Base-by-base conservation (phyloP, 2,888 invertebrate genomes). In the Agrotis puta region DNA sequence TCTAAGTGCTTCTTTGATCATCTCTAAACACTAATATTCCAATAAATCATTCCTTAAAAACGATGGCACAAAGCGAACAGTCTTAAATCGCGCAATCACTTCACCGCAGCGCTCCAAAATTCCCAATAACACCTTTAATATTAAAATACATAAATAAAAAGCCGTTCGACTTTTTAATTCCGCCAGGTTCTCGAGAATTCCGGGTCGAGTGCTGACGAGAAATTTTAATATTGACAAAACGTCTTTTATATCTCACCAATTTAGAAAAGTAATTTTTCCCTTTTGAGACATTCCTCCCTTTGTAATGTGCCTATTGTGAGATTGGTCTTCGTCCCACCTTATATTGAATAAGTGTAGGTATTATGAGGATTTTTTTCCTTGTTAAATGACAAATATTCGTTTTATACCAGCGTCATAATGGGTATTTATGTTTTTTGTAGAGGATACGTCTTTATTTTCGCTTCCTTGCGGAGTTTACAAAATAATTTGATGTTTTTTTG, bases 241-340 rank as follows among this genome's bases (percentile, higher is more conserved):
- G 83, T 74, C 82, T 82, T 87, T 86, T 87, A 84, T 86, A 85
- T 81, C 71, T 61, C 79, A 77, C 80, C 87, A 87, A 87, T 87
- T 87, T 87, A 58, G 79, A 83, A 79, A 81, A 87, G 87, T 85
- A 87, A 87, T 88, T 86, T 87, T 84, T 87, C 79, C 79, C 79
- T 83, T 87, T 88, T 86, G 77, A 82, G 71, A 80, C 77, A 81
- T 74, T 74, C 75, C 66, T 82, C 50, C 69, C 64, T 84, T 87
- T 87, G 83, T 87, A 77, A 58, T 62, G 73, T 58, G 56, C 43
- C 84, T 57, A 85, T 87, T 87, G 84, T 86, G 68, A 81, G 74
- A 84, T 82, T 78, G 81, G 79, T 80, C 77, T 72, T 74, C 69
- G 71, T 71, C 70, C 76, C 33, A 68, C 70, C 72, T 76, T 77